Base-by-base conservation (phyloP, 2,797 vertebrate species). In the Sebastes melanostomus region DNA sequence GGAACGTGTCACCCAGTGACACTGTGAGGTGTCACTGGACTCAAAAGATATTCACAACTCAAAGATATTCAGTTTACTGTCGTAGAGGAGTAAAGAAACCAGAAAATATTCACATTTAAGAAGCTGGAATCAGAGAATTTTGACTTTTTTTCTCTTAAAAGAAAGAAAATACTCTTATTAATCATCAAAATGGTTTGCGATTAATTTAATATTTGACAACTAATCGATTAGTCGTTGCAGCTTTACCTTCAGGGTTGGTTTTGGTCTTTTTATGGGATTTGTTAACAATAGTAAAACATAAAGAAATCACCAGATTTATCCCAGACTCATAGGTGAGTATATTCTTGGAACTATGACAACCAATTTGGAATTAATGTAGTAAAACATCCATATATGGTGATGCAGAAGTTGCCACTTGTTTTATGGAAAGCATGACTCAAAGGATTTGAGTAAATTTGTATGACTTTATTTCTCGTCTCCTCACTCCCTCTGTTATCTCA, bases 371-470 rank as follows among this genome's bases (percentile, higher is more conserved):
- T n/a, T 10, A 7, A 22, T 67, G 7, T n/a, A 20, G 9, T 27
- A 8, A 54, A 65, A 46, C 11, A 11, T 54, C 16, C 12, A 2
- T 22, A 20, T 55, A 13, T 55, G 58, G 65, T 52, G 63, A 56
- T 79, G 67, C 67, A 85, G 73, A 38, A 11, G 63, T 72, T 62
- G 9, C 27, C 55, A 25, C 34, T 25, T 65, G 56, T 25, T 67
- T 54, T 58, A 10, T 70, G n/a, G 18, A 82, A 76, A 91, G 86
- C 86, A 90, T 90, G 81, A 22, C n/a, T 70, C 24, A 27, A 12
- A 30, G 36, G n/a, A 30, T 89, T 77, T 66, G 56, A 75, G 73
- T 84, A 34, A 10, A 46, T 83, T 50, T 75, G 22, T 32, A 29
- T 56, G 1, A 18, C 50, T 75, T 25, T 34, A 25, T 18, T 50